phyloP scores from a whole-genome alignment of 1,140 invertebrate species.

The Danaus melanippus region DNA sequence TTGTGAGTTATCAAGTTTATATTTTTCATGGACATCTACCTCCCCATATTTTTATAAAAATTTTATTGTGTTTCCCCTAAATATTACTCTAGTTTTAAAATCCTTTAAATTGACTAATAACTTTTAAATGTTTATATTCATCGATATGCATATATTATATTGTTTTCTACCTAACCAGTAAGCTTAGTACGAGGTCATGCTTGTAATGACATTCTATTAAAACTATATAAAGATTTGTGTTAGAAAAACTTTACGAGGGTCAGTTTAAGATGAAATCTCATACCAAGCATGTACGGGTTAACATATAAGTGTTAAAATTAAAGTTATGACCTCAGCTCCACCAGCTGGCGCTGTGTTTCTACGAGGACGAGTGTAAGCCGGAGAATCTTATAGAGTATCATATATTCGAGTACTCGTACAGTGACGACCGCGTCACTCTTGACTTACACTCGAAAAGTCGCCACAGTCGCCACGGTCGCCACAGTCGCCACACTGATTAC shows the following conservation, averaged over 20 bases:
- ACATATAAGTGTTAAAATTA: no score
- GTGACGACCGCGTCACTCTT: constrained; percentile 34
- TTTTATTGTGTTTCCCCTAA: no score
- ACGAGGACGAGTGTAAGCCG: constrained; percentile 36
- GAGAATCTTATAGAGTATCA: constrained; percentile 53
- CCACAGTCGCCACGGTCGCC: constrained; percentile 16
- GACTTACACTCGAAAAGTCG: constrained; percentile 33
- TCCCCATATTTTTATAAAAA: no score
- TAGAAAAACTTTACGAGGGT: no score
- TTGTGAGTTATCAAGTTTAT: constrained; percentile 33
- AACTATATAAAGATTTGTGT: no score
- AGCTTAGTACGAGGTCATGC: no score
- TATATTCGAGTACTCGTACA: constrained; percentile 50
- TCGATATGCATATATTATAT: neutral
- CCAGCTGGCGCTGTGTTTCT: constrained; percentile 51
- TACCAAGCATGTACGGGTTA: no score
- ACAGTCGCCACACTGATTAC: constrained; percentile 18
- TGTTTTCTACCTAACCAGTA: neutral
- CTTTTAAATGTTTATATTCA: neutral
- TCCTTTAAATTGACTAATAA: neutral
- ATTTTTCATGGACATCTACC: no score
- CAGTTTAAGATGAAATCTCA: no score
- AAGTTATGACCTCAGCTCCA: constrained; percentile 29
- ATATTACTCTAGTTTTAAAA: no score
- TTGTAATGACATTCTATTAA: no score